These are phyloP conservation scores for Neoascia interrupta DNA, from an alignment of 2,888 invertebrate species.

Conservation along the genomic window DNA sequence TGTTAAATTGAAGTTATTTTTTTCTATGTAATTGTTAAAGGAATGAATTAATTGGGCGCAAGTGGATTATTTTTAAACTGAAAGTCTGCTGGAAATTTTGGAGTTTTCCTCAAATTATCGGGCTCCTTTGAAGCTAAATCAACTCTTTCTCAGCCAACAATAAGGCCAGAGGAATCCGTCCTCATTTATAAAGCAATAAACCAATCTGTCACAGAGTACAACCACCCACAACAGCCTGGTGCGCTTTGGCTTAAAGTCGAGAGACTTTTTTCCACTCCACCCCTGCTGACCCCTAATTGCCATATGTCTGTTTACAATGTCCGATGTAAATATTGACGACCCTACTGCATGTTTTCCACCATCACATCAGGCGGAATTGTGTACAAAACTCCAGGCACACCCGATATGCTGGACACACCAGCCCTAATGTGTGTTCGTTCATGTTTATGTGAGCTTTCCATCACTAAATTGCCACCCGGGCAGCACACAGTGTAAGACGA, in stretches of 20 bases:
- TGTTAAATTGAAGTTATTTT: no score
- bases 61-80: no score
- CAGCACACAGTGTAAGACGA: slow-evolving; percentile 47
- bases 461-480: slow-evolving; percentile 65
- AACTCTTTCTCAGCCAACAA: no score
- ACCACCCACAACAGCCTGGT: slow-evolving; percentile 23
- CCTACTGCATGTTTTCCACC: slow-evolving; percentile 42
- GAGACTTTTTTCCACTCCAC: no score
- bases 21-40: no score
- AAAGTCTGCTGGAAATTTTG: no score
- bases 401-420: background rate
- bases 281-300: slow-evolving; percentile 18
- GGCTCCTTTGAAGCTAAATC: no score
- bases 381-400: slow-evolving; percentile 36
- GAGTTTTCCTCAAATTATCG: no score
- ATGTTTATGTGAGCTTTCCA: slow-evolving; percentile 66
- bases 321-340: slow-evolving; percentile 66
- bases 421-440: slow-evolving; percentile 59
- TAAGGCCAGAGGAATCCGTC: slow-evolving; percentile 39
- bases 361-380: slow-evolving; percentile 25
- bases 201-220: slow-evolving; percentile 65
- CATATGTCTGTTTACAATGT: slow-evolving; percentile 66
- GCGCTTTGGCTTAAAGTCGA: no score
- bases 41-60: no score
- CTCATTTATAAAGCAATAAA: slow-evolving; percentile 60